Base-by-base conservation (phyloP, 2,797 vertebrate species). In the Microctenopoma lineatum region DNA sequence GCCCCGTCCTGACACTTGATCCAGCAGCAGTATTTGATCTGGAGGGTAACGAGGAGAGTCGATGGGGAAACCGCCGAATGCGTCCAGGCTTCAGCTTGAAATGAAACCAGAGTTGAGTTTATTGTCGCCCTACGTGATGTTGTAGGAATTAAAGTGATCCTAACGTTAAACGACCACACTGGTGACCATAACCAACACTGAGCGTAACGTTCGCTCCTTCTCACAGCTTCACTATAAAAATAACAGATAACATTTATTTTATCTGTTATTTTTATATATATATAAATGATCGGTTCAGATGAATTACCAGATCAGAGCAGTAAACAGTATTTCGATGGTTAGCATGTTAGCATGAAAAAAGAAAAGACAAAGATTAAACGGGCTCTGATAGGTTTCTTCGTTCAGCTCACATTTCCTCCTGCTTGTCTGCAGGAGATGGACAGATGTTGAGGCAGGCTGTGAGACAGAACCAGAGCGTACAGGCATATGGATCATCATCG, bases 391-490 rank as follows among this genome's bases (percentile, higher is more conserved):
- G 25, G 14, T 61, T 63, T 60, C 50, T 16, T 51, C 36, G 13
- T 36, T 4, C 59, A 42, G 12, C 4, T 59, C 61, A 60, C 7
- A 55, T 73, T 59, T 72, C 45, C 34, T 66, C 29, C 45, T 10
- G 66, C 60, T 65, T 61, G 66, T 71, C 60, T 47, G 54, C 2
- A 41, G 2, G 53, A 11, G 16, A 18, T 4, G 36, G 60, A 66
- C 76, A 80, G 70, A 72, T 81, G 73, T 62, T 34, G 48, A 74
- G 58, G 42, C 77, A 68, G 59, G 32, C 64, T 58, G 66, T 32
- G 47, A 52, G 73, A 44, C 4, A 3, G 44, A 60, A 58, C 27
- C 27, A 3, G 21, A 74, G 69, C 66, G 57, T 46, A 46, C 55
- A 70, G 73, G 56, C 69, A 75, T 61, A 70, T 59, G 68, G 65